phyloP scores from a whole-genome alignment of 2,888 invertebrate species.

The Brenthis ino region DNA sequence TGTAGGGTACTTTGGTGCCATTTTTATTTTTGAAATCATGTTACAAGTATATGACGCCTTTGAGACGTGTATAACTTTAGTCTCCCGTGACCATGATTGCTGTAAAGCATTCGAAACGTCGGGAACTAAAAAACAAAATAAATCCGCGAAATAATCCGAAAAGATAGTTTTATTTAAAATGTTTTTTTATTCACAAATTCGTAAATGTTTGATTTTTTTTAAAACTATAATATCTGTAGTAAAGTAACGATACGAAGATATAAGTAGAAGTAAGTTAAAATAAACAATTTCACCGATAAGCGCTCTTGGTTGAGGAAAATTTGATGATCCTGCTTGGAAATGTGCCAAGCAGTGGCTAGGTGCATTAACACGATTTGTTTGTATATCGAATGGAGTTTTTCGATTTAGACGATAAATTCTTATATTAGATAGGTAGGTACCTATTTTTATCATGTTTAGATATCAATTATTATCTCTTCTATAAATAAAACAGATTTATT shows the following conservation, averaged over 20 bases:
- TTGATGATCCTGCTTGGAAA: conserved; percentile 31
- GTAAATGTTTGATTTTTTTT: background rate
- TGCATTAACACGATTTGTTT: conserved; percentile 29
- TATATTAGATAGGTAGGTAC: background rate
- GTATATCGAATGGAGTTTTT: conserved; percentile 12
- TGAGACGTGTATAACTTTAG: too few relatives aligned
- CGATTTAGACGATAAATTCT: conserved; percentile 8
- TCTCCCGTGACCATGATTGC: too few relatives aligned
- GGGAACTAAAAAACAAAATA: too few relatives aligned
- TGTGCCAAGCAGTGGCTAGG: conserved; percentile 27
- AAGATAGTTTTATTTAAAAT: too few relatives aligned
- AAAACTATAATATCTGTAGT: background rate
- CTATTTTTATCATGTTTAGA: background rate
- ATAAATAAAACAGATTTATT: too few relatives aligned
- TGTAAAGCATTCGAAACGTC: too few relatives aligned
- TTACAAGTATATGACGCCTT: too few relatives aligned
- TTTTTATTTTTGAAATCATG: too few relatives aligned
- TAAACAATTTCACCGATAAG: conserved; percentile 26
- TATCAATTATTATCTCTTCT: too few relatives aligned
- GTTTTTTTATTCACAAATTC: too few relatives aligned
- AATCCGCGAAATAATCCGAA: too few relatives aligned
- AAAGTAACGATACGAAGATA: background rate
- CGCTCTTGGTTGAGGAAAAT: conserved; percentile 30
- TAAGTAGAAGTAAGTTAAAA: conserved; percentile 11
- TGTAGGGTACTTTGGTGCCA: too few relatives aligned